Evolutionary conservation across 2,797 vertebrate genomes (phyloP).

Genomic region (Platyrinchus mystaceus): DNA sequence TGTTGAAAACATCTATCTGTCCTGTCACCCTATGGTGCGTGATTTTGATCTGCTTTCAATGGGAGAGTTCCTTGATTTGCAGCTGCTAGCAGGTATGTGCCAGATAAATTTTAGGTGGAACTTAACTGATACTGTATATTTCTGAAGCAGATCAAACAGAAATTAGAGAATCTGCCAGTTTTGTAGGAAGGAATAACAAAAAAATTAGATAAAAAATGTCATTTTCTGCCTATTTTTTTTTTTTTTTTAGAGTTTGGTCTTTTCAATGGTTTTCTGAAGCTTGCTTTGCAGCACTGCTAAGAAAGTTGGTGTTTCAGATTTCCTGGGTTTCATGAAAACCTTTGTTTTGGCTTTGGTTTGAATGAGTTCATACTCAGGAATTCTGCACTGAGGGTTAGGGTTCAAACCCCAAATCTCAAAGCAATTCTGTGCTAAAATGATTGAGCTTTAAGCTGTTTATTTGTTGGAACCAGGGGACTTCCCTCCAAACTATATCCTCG

Average conservation of each 20-base stretch:
- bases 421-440: slow-evolving; percentile 37
- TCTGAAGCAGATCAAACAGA: slow-evolving; percentile 25
- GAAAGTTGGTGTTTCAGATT: slow-evolving; percentile 28
- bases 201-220: background rate
- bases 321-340: slow-evolving; percentile 19
- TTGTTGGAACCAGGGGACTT: slow-evolving; percentile 15
- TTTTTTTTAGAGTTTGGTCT: background rate
- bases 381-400: slow-evolving; percentile 7
- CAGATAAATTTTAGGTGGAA: background rate
- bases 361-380: slow-evolving; percentile 43
- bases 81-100: background rate
- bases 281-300: background rate
- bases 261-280: background rate
- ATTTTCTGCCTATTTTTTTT: background rate
- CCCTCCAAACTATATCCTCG: background rate
- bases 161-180: slow-evolving; percentile 8
- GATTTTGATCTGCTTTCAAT: background rate
- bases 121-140: background rate
- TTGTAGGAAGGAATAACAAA: background rate
- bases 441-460: slow-evolving; percentile 25
- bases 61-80: background rate
- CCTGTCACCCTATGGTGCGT: background rate
- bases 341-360: slow-evolving; percentile 47
- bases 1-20: background rate
- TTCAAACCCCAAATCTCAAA: slow-evolving; percentile 51